Conservation (phyloP, 2,113 vertebrate genomes). For the Notarius lentiginosus region DNA sequence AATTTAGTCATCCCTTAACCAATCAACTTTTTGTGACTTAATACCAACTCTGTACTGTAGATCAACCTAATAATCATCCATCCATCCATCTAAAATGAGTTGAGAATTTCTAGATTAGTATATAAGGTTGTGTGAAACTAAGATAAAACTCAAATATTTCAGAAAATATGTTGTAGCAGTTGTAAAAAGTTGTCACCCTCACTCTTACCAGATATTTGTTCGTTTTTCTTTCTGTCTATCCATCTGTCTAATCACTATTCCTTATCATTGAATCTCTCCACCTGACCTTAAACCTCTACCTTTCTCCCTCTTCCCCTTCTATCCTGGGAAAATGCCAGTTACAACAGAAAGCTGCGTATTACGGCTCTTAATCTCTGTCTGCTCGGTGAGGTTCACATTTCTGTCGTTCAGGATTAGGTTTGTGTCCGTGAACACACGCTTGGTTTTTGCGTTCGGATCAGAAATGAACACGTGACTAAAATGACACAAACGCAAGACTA, state of each 20-base stretch:
- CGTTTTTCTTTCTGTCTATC: neutral
- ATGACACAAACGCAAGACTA: neutral
- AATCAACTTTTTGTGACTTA: neutral
- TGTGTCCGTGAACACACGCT: neutral
- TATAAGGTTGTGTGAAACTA: neutral
- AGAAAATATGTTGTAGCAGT: neutral
- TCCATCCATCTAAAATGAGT: neutral
- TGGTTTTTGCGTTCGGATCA: neutral
- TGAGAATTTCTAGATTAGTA: neutral
- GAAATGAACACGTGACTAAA: neutral
- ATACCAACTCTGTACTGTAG: neutral
- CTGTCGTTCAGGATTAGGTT: neutral
- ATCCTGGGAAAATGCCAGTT: neutral
- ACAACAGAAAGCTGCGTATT: neutral
- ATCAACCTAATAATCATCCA: neutral
- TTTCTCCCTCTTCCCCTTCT: neutral
- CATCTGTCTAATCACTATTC: neutral
- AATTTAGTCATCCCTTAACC: neutral
- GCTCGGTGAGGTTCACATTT: neutral
- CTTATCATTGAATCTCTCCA: slow-evolving; percentile 11
- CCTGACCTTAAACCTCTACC: neutral
- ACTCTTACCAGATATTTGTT: neutral
- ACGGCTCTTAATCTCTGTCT: neutral
- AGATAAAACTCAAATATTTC: neutral
- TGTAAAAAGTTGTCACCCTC: neutral